A percentile compares a stretch with the other conserved stretches of the same genome.
Evolutionary conservation across 2,113 vertebrate genomes (phyloP).

Genomic region (Eulemur macaco): DNA sequence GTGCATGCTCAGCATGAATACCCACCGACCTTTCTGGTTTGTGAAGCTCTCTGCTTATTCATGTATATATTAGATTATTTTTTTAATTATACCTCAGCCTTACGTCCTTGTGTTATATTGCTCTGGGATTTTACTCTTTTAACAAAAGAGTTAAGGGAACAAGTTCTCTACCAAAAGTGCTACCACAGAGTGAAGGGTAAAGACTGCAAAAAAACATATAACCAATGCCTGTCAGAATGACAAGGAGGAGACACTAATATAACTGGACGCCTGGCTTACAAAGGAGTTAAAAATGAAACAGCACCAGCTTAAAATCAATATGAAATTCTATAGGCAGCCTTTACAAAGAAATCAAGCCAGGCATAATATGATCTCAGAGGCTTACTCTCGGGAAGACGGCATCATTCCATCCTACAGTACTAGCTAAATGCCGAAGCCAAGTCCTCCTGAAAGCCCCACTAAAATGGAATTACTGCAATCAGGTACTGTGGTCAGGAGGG

Average conservation of each 20-base stretch:
- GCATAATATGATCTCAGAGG: constrained; percentile 64
- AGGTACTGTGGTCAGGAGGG: constrained; percentile 57
- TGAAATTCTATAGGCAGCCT: constrained; percentile 76
- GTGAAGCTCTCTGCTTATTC: neutral
- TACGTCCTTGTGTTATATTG: neutral
- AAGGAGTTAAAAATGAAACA: constrained; percentile 74
- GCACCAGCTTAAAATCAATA: constrained; percentile 74
- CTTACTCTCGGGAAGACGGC: constrained; percentile 47
- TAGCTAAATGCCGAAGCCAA: constrained; percentile 54
- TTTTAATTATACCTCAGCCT: neutral
- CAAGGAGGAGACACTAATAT: constrained; percentile 44
- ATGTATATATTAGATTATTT: neutral
- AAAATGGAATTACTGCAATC: constrained; percentile 63
- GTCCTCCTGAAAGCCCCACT: constrained; percentile 45
- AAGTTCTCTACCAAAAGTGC: neutral
- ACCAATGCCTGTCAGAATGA: neutral
- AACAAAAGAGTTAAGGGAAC: neutral
- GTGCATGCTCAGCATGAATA: neutral
- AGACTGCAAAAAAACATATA: neutral
- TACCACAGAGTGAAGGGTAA: neutral
- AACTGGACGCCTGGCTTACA: constrained; percentile 52
- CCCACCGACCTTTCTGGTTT: neutral
- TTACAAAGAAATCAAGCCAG: constrained; percentile 75
- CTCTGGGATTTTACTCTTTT: neutral
- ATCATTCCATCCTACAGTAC: constrained; percentile 8